Conservation (phyloP, 2,797 vertebrate species). For the Nannoperca australis region DNA sequence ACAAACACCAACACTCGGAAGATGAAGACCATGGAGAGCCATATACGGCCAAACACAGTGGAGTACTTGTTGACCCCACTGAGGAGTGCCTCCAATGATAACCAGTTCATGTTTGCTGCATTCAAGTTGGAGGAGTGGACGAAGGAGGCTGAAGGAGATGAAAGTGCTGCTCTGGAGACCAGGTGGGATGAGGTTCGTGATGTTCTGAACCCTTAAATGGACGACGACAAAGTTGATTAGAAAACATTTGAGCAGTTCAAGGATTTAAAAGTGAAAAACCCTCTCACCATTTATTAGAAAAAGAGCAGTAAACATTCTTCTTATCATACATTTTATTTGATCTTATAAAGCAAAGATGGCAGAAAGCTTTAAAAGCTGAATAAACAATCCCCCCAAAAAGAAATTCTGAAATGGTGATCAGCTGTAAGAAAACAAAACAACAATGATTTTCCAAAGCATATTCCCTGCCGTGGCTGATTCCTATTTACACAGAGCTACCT, state of each 20-base stretch:
- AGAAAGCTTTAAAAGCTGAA: not conserved
- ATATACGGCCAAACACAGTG: constrained; percentile 92
- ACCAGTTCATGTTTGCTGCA: constrained; percentile 90
- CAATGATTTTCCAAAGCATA: constrained; percentile 15
- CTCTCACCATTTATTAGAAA: not conserved
- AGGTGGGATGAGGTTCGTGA: constrained; percentile 8
- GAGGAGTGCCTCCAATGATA: constrained; percentile 83
- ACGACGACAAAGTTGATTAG: constrained; percentile 8
- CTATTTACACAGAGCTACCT: constrained; percentile 22
- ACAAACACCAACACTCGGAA: constrained; percentile 94
- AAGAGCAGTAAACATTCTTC: not conserved
- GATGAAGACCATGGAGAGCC: constrained; percentile 94
- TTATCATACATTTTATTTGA: not conserved
- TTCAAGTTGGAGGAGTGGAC: constrained; percentile 7
- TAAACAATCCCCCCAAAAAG: constrained; percentile 5
- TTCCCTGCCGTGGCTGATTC: constrained; percentile 11
- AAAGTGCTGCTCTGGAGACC: constrained; percentile 8
- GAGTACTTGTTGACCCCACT: constrained; percentile 93
- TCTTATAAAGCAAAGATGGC: not conserved
- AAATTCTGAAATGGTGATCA: constrained; percentile 18
- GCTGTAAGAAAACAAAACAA: constrained; percentile 16
- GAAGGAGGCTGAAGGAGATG: constrained; percentile 1
- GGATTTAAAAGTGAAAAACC: not conserved
- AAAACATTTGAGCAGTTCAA: not conserved
- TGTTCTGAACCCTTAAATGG: constrained; percentile 18